Evolutionary conservation across 2,888 invertebrate genomes (phyloP).

Genomic region (Hesperia comma): DNA sequence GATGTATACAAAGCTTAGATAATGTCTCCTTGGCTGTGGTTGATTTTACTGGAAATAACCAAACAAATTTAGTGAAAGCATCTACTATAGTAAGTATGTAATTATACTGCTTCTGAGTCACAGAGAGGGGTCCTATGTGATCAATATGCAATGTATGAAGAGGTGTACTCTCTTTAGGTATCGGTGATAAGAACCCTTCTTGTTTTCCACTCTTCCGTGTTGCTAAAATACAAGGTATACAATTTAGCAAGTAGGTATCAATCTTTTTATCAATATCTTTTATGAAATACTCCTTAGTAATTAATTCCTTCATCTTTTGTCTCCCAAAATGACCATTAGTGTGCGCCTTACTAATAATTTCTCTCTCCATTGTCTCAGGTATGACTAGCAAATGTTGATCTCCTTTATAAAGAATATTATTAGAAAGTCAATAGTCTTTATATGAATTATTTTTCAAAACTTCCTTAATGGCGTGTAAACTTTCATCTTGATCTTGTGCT

Average conservation of each 20-base stretch:
- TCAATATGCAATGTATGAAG: slow-evolving; percentile 52
- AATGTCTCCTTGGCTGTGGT: slow-evolving; percentile 48
- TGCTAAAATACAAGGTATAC: slow-evolving; percentile 46
- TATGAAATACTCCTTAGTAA: slow-evolving; percentile 49
- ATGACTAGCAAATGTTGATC: slow-evolving; percentile 42
- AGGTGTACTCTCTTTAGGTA: slow-evolving; percentile 39
- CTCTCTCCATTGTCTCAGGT: slow-evolving; percentile 49
- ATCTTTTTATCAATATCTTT: slow-evolving; percentile 38
- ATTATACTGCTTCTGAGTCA: slow-evolving; percentile 49
- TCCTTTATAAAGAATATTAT: slow-evolving; percentile 40
- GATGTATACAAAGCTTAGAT: not conserved
- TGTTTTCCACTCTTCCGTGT: slow-evolving; percentile 48
- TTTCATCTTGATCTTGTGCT: slow-evolving; percentile 38
- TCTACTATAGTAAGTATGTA: slow-evolving; percentile 51
- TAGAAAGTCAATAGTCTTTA: slow-evolving; percentile 42
- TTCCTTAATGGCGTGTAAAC: slow-evolving; percentile 39
- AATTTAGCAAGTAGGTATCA: slow-evolving; percentile 34
- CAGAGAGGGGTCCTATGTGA: slow-evolving; percentile 49
- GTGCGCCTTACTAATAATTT: slow-evolving; percentile 42
- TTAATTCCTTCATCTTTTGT: slow-evolving; percentile 46
- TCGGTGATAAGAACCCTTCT: slow-evolving; percentile 42
- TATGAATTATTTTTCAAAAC: slow-evolving; percentile 24
- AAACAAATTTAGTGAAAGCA: slow-evolving; percentile 52
- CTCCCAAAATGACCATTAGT: slow-evolving; percentile 52
- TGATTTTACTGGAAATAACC: slow-evolving; percentile 51